Evolutionary conservation across 2,113 vertebrate genomes (phyloP).

Genomic region (Boulengeromyrus knoepffleri): DNA sequence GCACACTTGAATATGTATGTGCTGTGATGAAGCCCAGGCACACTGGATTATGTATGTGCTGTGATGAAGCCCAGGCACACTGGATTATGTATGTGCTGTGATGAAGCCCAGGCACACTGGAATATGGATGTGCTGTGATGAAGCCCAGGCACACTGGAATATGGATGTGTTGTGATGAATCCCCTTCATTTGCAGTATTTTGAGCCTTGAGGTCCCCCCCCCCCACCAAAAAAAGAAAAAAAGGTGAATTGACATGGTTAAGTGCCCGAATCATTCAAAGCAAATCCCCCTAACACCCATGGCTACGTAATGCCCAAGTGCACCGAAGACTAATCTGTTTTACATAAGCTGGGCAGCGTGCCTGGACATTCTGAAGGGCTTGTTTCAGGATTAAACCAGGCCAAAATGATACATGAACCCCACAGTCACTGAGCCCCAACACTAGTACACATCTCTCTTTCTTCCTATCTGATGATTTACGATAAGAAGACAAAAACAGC

Average conservation of each 20-base stretch:
- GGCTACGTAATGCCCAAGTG: slow-evolving; percentile 34
- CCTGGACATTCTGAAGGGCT: not conserved
- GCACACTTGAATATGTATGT: no score
- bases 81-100: no score
- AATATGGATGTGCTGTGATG: no score
- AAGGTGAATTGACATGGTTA: not conserved
- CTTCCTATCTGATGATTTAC: not conserved
- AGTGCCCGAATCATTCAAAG: slow-evolving; percentile 40
- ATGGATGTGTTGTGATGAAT: not conserved
- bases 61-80: no score
- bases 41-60: no score
- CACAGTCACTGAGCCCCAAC: not conserved
- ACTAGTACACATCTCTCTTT: not conserved
- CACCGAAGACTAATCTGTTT: slow-evolving; percentile 42
- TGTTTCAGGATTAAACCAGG: not conserved
- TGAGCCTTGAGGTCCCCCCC: not conserved
- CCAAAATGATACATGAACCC: not conserved
- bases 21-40: no score
- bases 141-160: not conserved
- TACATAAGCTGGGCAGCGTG: not conserved
- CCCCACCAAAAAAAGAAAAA: no score
- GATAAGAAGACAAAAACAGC: not conserved
- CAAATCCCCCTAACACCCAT: slow-evolving; percentile 29
- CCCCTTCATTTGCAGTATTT: not conserved
- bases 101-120: no score